phyloP scores from a whole-genome alignment of 2,888 invertebrate species.

The Apeira syringaria region DNA sequence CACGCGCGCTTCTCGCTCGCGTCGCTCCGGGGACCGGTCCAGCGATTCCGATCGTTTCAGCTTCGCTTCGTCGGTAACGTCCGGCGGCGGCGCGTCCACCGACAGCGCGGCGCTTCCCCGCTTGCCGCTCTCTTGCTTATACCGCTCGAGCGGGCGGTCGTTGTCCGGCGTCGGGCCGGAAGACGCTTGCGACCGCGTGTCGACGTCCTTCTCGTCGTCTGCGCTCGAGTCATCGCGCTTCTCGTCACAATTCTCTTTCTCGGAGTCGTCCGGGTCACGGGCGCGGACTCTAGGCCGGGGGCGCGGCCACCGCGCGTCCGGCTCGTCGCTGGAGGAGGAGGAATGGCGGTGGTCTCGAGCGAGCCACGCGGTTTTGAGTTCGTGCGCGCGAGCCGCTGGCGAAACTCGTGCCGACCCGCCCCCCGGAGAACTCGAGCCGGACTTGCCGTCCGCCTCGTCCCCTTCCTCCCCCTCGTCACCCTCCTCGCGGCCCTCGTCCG shows the following conservation, averaged over 20 bases:
- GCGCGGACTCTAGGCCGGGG: conserved; percentile 33
- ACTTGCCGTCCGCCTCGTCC: conserved; percentile 62
- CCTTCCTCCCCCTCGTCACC: conserved; percentile 41
- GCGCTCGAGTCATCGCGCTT: conserved; percentile 32
- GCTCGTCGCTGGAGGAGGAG: conserved; percentile 62
- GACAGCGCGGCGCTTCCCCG: conserved; percentile 51
- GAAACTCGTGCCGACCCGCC: conserved; percentile 52
- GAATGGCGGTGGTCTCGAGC: conserved; percentile 68
- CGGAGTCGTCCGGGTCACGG: conserved; percentile 63
- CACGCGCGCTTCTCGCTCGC: conserved; percentile 76
- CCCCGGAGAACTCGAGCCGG: conserved; percentile 56
- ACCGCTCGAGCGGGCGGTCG: conserved; percentile 51
- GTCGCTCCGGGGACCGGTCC: conserved; percentile 75
- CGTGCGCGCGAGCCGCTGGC: conserved; percentile 59
- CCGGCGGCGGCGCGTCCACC: conserved; percentile 20
- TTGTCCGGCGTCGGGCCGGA: conserved; percentile 63
- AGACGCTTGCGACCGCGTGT: conserved; percentile 86
- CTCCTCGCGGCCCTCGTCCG: conserved; percentile 86
- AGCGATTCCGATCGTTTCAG: conserved; percentile 85
- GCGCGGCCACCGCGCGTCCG: conserved; percentile 38
- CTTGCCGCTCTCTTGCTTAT: conserved; percentile 46
- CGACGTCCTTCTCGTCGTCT: conserved; percentile 87
- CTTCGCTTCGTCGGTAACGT: conserved; percentile 46
- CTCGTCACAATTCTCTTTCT: conserved; percentile 65
- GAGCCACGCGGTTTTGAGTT: conserved; percentile 74